These are phyloP conservation scores for Mnemiopsis leidyi DNA, from an alignment of 37 sponge, comb jelly and placozoan genomes.

Conservation along the genomic window DNA sequence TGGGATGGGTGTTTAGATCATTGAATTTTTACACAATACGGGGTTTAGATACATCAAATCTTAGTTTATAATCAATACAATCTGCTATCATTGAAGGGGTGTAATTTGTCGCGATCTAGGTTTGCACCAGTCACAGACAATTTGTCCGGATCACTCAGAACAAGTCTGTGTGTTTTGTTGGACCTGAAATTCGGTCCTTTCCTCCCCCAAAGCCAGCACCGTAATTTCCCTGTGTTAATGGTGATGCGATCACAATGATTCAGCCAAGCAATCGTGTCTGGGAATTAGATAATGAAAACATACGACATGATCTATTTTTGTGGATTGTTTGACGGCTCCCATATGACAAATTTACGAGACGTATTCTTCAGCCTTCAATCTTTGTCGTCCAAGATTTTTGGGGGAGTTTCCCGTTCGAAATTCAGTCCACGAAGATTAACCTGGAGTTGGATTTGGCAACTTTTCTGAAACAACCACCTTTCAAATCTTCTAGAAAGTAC, in stretches of 20 bases:
- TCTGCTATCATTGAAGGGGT: not conserved
- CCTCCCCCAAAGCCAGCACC: not conserved
- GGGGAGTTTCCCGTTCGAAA: no score
- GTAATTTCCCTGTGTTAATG: not conserved
- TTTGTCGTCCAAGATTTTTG: not conserved
- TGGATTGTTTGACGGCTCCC: not conserved
- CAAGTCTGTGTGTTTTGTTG: not conserved
- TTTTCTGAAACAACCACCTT: no score
- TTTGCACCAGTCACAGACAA: not conserved
- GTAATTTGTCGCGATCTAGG: not conserved
- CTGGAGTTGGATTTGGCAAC: no score
- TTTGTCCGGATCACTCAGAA: not conserved
- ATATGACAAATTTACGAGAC: not conserved
- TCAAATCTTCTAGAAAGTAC: no score
- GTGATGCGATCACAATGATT: not conserved
- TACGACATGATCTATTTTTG: not conserved
- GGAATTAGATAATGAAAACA: no score
- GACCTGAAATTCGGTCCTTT: not conserved
- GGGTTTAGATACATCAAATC: no score
- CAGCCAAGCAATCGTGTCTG: not conserved
- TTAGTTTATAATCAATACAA: no score
- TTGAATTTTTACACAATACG: no score
- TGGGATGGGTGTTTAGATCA: no score
- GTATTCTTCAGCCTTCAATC: not conserved
- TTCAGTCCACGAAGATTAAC: no score